Evolutionary conservation across 2,113 vertebrate genomes (phyloP).

Genomic region (Burhinus oedicnemus): DNA sequence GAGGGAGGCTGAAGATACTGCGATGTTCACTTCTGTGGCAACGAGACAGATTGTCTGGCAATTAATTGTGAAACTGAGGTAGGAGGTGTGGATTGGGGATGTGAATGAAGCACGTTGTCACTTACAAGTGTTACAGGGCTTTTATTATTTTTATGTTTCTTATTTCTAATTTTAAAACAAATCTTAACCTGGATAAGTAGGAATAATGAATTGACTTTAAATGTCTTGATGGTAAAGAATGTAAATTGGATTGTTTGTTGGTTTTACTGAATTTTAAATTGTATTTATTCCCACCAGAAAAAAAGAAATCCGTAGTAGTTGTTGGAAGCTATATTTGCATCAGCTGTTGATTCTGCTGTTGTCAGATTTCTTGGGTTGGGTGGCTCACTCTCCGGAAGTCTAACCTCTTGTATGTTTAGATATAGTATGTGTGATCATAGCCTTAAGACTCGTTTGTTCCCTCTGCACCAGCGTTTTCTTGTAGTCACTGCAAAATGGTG

Average conservation of each 20-base stretch:
- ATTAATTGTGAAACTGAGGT: not conserved
- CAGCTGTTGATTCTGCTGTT: conserved; percentile 37
- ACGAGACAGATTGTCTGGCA: not conserved
- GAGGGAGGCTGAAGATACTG: not conserved
- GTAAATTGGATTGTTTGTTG: not conserved
- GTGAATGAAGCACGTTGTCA: not conserved
- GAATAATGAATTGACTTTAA: not conserved
- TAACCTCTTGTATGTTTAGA: not conserved
- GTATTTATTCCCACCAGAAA: not conserved
- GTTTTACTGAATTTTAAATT: not conserved
- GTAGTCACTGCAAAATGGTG: not conserved
- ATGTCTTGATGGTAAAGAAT: not conserved
- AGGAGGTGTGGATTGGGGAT: not conserved
- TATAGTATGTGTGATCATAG: not conserved
- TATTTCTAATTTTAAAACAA: not conserved
- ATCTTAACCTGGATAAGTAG: not conserved
- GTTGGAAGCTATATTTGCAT: not conserved
- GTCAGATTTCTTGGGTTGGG: conserved; percentile 5
- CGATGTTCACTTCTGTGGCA: not conserved
- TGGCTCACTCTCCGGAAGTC: not conserved
- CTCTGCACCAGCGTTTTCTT: not conserved
- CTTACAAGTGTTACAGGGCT: not conserved
- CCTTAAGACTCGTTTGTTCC: not conserved
- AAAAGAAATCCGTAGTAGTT: not conserved
- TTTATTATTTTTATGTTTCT: not conserved